These are phyloP conservation scores for Saimiri boliviensis DNA, from an alignment of 2,113 vertebrate genomes.

Conservation along the genomic window DNA sequence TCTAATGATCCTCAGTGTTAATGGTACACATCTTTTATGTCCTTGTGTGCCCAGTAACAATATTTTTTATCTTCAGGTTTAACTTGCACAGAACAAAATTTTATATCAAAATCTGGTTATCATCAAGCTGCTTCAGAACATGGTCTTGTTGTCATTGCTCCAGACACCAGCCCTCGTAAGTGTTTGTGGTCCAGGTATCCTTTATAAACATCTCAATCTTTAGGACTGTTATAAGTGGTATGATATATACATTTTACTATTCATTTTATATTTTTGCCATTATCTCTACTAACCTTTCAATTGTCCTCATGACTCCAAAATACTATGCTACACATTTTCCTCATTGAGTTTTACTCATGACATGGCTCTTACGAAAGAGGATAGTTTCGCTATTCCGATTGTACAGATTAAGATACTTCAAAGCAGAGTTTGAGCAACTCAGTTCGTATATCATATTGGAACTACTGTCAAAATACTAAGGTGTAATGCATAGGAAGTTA, in stretches of 20 bases:
- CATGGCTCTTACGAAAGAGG: background rate
- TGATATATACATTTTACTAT: background rate
- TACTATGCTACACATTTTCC: background rate
- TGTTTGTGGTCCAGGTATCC: background rate
- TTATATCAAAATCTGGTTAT: conserved; percentile 94
- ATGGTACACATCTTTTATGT: too few relatives aligned
- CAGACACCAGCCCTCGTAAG: conserved; percentile 97
- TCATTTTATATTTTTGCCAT: background rate
- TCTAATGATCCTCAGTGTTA: too few relatives aligned
- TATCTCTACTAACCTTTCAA: background rate
- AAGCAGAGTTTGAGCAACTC: background rate
- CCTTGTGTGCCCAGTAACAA: too few relatives aligned
- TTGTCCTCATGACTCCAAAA: background rate
- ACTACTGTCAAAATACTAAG: background rate
- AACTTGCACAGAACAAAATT: conserved; percentile 97
- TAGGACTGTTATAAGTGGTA: background rate
- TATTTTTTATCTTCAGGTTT: conserved; percentile 86
- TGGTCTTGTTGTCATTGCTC: conserved; percentile 91
- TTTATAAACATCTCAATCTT: background rate
- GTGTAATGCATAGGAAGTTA: background rate
- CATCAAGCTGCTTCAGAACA: conserved; percentile 93
- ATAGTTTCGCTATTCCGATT: background rate
- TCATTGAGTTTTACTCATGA: background rate
- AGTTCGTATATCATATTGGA: background rate
- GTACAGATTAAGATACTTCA: background rate